phyloP scores from a whole-genome alignment of 2,113 vertebrate species.

The Pachyramphus minor region DNA sequence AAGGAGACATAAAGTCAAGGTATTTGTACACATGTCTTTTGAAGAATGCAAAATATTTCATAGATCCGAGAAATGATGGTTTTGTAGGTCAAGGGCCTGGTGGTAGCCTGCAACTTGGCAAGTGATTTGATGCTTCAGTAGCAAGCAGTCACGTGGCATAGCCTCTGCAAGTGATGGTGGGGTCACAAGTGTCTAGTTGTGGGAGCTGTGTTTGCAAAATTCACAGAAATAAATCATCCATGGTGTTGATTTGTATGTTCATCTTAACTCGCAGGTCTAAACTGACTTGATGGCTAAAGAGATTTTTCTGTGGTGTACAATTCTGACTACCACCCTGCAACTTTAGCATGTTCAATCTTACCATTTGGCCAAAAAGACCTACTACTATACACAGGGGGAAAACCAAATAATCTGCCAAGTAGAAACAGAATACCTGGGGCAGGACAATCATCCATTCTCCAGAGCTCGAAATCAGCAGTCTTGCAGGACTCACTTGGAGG shows the following conservation, averaged over 20 bases:
- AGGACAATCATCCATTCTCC: background rate
- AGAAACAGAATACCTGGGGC: background rate
- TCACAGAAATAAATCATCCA: background rate
- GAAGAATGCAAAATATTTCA: background rate
- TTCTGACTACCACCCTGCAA: slow-evolving; percentile 13
- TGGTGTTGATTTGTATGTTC: background rate
- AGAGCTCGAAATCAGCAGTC: background rate
- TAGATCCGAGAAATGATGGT: background rate
- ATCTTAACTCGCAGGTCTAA: background rate
- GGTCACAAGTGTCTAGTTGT: background rate
- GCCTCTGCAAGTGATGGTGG: background rate
- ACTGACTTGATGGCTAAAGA: background rate
- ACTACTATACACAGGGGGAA: background rate
- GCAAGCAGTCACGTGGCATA: background rate
- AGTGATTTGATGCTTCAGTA: background rate
- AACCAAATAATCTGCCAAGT: slow-evolving; percentile 38
- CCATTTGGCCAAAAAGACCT: slow-evolving; percentile 42
- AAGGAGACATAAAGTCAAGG: background rate
- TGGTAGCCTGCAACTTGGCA: background rate
- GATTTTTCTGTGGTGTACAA: background rate
- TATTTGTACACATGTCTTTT: background rate
- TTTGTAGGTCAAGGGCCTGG: background rate
- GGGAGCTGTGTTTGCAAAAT: background rate
- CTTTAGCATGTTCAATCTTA: slow-evolving; percentile 20
- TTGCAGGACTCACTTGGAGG: background rate